Evolutionary conservation across 2,888 invertebrate genomes (phyloP).

Genomic region (Dermolepida albohirtum): DNA sequence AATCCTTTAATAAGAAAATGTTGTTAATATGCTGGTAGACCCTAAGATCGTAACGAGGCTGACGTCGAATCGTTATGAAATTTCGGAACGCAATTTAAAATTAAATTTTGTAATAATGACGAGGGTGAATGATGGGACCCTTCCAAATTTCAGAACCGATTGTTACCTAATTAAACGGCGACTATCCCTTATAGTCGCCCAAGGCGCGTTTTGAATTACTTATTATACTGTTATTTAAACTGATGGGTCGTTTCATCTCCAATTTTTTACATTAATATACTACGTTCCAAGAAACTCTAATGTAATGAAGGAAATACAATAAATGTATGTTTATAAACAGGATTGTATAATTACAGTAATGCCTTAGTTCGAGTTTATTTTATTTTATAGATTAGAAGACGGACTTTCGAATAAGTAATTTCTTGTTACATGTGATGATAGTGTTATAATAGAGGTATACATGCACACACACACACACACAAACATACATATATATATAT

Average conservation of each 20-base stretch:
- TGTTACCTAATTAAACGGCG: slow-evolving; percentile 56
- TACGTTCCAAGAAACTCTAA: background rate
- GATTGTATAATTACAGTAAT: too few species aligned
- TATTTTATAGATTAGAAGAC: too few species aligned
- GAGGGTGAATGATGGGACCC: slow-evolving; percentile 50
- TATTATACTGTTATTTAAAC: slow-evolving; percentile 32
- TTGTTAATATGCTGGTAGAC: slow-evolving; percentile 2
- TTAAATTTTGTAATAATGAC: slow-evolving; percentile 50
- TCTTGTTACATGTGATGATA: too few species aligned
- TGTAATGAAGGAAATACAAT: too few species aligned
- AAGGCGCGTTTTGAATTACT: slow-evolving; percentile 24
- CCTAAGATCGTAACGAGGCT: background rate
- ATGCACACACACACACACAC: too few species aligned
- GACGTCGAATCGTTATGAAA: slow-evolving; percentile 5
- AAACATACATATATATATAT: too few species aligned
- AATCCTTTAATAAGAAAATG: slow-evolving; percentile 6
- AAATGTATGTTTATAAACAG: too few species aligned
- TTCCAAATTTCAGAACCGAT: slow-evolving; percentile 51
- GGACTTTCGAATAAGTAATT: too few species aligned
- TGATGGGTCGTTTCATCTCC: slow-evolving; percentile 7
- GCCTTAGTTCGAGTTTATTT: too few species aligned
- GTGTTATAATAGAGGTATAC: too few species aligned
- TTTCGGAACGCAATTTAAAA: slow-evolving; percentile 40
- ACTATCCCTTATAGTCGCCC: slow-evolving; percentile 48
- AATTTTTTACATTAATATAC: slow-evolving; percentile 2